Evolutionary conservation across 2,113 vertebrate genomes (phyloP), one percentile per base, ranked within the genome.

Genomic region (Semicossyphus pulcher): DNA sequence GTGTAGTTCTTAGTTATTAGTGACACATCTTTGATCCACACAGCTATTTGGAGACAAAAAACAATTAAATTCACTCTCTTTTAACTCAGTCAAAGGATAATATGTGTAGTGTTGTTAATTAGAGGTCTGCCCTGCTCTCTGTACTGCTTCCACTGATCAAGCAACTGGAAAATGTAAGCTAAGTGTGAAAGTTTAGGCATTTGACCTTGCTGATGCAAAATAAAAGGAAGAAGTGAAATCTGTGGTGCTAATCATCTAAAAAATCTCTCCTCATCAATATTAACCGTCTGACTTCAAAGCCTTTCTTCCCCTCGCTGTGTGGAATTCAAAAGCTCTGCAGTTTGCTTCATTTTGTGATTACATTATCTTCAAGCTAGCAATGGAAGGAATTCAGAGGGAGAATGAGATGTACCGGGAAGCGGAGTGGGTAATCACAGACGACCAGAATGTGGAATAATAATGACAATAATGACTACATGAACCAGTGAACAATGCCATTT

Each of bases 151-250:
- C 26, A 18, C 52, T 75, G 71, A 81, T 76, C 54, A 75, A 80
- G 32, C 66, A 47, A 39, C 61, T 65, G 58, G 37, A 65, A 69
- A 86, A 82, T 76, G 59, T 53, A 78, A 57, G 68, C 44, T 76
- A 87, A 72, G 61, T 83, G 72, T 84, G 63, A 82, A 59, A n/a
- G 70, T 60, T 49, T 63, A 66, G 51, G 51, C 48, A 3, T 72
- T 83, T 82, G 56, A 86, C 77, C 78, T 72, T 74, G 72, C 75
- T 81, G 83, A 88, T 77, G 77, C 66, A 83, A 81, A 89, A 89
- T 85, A 86, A 90, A 86, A 83, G 42, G 34, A 56, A 78, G 63
- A 70, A 54, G 11, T 78, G 61, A 86, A 85, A 88, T 85, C 68
- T 84, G 63, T 81, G 81, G 42, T 60, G 37, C 63, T 84, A 76